Evolutionary conservation across 2,797 vertebrate species (phyloP).

Genomic region (Takifugu rubripes): DNA sequence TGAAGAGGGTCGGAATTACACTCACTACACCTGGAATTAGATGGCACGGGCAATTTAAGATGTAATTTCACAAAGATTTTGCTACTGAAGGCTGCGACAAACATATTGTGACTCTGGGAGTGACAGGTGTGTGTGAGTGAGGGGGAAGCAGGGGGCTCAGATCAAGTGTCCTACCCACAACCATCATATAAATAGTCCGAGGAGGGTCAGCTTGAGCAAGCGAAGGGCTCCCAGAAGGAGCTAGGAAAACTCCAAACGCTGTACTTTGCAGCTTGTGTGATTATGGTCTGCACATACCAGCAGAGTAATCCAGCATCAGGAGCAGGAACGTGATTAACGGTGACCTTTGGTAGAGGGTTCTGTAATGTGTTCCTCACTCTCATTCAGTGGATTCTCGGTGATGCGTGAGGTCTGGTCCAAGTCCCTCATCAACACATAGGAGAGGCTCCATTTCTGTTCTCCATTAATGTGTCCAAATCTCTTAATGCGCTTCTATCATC

Average conservation of each 20-base stretch:
- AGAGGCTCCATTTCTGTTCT: neutral
- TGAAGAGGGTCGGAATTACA: neutral
- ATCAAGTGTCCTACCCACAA: conserved; percentile 66
- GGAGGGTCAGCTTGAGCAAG: conserved; percentile 37
- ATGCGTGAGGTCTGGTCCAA: neutral
- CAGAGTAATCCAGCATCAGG: conserved; percentile 53
- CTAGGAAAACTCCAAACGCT: neutral
- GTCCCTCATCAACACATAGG: neutral
- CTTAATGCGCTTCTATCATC: conserved; percentile 8
- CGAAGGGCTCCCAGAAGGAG: conserved; percentile 15
- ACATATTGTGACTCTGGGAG: conserved; percentile 37
- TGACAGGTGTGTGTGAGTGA: conserved; percentile 66
- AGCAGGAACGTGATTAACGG: conserved; percentile 38
- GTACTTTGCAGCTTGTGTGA: conserved; percentile 39
- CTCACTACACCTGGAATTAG: neutral
- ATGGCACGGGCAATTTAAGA: neutral
- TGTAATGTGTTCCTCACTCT: conserved; percentile 14
- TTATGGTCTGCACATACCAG: conserved; percentile 64
- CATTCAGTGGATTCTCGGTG: neutral
- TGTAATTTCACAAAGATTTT: conserved; percentile 23
- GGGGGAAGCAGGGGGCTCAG: conserved; percentile 29
- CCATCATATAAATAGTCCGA: conserved; percentile 69
- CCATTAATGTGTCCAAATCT: conserved; percentile 2
- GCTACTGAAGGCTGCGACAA: conserved; percentile 30
- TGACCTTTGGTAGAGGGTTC: conserved; percentile 32